Percentiles rank a stretch among this genome's conserved stretches.
Evolutionary conservation across 2,113 vertebrate genomes (phyloP).

Genomic region (Neoarius graeffei): DNA sequence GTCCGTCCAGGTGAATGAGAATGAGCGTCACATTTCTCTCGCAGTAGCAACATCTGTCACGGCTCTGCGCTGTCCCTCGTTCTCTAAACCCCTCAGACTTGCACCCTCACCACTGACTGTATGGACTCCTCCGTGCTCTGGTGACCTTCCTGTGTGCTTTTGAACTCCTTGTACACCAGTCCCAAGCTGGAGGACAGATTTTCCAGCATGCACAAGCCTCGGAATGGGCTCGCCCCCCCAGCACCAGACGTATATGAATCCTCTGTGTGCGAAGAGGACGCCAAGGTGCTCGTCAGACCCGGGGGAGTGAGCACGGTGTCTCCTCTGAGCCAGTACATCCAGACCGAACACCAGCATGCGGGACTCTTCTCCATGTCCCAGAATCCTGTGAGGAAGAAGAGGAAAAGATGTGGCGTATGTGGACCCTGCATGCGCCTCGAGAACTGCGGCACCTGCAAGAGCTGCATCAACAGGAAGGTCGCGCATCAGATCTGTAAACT

Average conservation of each 20-base stretch:
- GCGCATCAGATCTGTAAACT: conserved; percentile 88
- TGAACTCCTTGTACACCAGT: neutral
- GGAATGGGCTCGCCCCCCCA: conserved; percentile 40
- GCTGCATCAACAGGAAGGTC: conserved; percentile 83
- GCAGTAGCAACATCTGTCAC: conserved; percentile 6
- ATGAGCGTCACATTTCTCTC: conserved; percentile 2
- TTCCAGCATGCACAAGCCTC: conserved; percentile 63
- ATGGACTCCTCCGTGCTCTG: conserved; percentile 40
- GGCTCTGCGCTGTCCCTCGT: neutral
- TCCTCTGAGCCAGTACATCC: conserved; percentile 70
- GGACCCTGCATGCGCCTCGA: conserved; percentile 78
- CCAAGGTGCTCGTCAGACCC: conserved; percentile 50
- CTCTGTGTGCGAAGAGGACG: conserved; percentile 60
- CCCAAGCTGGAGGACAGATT: conserved; percentile 16
- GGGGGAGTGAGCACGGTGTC: conserved; percentile 57
- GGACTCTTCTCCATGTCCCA: conserved; percentile 65
- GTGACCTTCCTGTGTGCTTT: conserved; percentile 12
- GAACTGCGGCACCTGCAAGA: conserved; percentile 83
- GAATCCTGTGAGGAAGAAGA: conserved; percentile 72
- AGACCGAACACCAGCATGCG: conserved; percentile 70
- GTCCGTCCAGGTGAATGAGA: conserved; percentile 42
- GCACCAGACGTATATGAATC: conserved; percentile 60
- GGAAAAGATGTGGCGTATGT: conserved; percentile 82
- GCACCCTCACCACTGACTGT: conserved; percentile 6
- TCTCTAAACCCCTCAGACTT: neutral